Evolutionary conservation across 2,113 vertebrate species (phyloP).

Genomic region (Regulus satrapa): DNA sequence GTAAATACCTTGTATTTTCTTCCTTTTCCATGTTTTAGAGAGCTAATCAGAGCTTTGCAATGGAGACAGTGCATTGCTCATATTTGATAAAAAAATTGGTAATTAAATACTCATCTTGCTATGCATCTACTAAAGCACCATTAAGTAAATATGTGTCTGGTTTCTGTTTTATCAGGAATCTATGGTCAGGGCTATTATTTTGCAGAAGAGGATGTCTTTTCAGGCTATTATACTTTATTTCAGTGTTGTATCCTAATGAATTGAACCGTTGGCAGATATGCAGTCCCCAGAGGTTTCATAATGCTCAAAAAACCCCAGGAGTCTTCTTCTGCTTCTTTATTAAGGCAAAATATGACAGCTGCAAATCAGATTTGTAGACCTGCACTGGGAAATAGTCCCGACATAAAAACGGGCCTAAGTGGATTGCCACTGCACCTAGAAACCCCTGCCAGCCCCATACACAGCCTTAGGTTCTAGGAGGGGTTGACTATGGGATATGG

Average conservation of each 20-base stretch:
- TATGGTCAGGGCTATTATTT: neutral
- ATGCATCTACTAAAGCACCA: neutral
- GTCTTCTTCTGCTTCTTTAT: neutral
- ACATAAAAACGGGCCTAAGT: neutral
- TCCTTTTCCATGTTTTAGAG: neutral
- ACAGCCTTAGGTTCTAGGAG: neutral
- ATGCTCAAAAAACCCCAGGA: neutral
- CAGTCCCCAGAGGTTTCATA: neutral
- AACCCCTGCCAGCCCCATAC: neutral
- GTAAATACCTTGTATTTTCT: neutral
- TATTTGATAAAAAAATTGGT: neutral
- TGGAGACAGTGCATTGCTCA: neutral
- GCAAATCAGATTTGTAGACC: neutral
- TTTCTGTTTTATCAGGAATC: neutral
- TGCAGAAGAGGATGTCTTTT: neutral
- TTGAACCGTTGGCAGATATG: neutral
- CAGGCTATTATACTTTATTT: neutral
- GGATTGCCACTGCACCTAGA: neutral
- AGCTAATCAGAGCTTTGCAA: neutral
- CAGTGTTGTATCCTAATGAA: neutral
- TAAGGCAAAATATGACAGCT: neutral
- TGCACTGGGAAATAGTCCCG: neutral
- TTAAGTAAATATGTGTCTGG: neutral
- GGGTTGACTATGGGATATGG: neutral
- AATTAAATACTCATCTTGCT: slow-evolving; percentile 13